A percentile compares a stretch with the other conserved stretches of the same genome.
Conservation (phyloP, 2,113 vertebrate species). For the Tachuris rubrigastra region DNA sequence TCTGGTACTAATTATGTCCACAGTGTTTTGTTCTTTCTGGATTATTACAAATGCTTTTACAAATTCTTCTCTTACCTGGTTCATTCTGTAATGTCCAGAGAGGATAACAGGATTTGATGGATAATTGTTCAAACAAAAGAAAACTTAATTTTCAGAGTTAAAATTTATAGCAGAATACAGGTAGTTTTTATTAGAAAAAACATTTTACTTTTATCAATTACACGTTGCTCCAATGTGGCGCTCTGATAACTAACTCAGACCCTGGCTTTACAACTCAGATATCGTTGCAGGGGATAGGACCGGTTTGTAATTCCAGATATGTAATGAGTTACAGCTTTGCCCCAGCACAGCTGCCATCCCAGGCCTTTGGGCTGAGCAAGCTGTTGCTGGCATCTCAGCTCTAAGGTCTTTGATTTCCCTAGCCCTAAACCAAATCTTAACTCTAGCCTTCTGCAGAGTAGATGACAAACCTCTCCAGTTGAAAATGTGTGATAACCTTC, state of each 20-base stretch:
- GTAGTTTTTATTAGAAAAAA: neutral
- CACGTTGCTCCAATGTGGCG: neutral
- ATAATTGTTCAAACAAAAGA: neutral
- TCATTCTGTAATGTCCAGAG: neutral
- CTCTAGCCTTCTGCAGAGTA: neutral
- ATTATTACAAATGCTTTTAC: neutral
- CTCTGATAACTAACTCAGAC: neutral
- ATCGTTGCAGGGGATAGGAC: neutral
- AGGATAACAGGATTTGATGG: neutral
- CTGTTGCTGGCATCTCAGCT: neutral
- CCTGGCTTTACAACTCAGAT: neutral
- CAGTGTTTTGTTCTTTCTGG: neutral
- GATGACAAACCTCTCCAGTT: neutral
- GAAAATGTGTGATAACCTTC: neutral
- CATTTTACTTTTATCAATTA: neutral
- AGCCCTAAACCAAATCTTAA: neutral
- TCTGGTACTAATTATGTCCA: neutral
- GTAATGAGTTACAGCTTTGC: neutral
- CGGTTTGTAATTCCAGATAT: neutral
- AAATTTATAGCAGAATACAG: neutral
- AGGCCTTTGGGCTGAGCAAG: neutral
- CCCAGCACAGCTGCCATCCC: neutral
- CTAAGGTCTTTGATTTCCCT: neutral
- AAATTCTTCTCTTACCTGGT: neutral
- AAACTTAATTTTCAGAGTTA: neutral